Base-by-base conservation (phyloP, 1,140 invertebrate genomes). In the Hypothenemus hampei region DNA sequence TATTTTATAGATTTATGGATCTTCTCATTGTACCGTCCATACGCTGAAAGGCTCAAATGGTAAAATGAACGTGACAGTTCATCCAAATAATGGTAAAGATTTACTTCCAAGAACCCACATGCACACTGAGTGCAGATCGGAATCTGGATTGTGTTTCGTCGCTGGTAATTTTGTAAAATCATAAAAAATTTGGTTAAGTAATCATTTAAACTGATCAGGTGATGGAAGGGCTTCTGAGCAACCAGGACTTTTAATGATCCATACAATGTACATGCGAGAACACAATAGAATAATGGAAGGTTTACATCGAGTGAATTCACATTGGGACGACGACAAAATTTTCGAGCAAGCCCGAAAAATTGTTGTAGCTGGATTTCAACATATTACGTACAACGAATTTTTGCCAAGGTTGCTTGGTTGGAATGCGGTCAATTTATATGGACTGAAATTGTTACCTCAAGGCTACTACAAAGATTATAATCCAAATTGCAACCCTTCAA, bases 391-490 rank as follows among this genome's bases (percentile, higher is more conserved):
- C 75, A 91, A 89, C 56, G 91, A 97, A 69, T 97, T 96, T 76
- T 70, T 99, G 19, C 95, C 96, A 0, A 81, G 93, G 50, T 79
- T 99, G 13, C 75, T 99, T 6, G 97, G 86, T 20, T 88, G 89
- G 86, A 91, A 91, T 57, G 87, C 89, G 11, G 82, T 93, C 11
- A 89, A 89, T 63, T 72, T 92, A 0, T 93, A 92, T 64, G 89
- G 87, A 0, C 71, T 97, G 8, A 91, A 93, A 69, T 75, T 93
- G 2, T 74, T 91, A 61, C 83, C 89, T 6, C 82, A 85, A 70
- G 91, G 95, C 10, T 91, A 92, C 69, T 98, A 94, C 74, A 88
- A 88, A 61, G 92, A 87, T 21, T 98, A 99, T 69, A 89, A 96
- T 59, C 84, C 91, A 0, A 84, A 82, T 1, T 95, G 95, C 68